Evolutionary conservation across 1,140 invertebrate genomes (phyloP).

Genomic region (Macrobrachium rosenbergii): DNA sequence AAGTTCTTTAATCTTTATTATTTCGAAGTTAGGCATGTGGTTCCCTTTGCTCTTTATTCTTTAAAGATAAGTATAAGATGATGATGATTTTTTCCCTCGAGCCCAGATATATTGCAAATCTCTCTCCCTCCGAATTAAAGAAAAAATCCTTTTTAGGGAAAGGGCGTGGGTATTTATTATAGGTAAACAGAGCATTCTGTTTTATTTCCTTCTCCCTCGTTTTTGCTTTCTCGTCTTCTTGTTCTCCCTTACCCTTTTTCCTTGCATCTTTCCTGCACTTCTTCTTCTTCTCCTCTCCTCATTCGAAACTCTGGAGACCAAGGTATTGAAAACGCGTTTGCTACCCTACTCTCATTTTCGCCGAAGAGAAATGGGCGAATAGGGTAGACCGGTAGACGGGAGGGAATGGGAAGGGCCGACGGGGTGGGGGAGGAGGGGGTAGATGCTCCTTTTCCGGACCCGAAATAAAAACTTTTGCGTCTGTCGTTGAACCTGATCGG

Average conservation of each 20-base stretch:
- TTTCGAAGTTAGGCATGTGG: constrained; percentile 8
- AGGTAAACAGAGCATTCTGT: neutral
- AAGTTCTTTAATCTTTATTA: constrained; percentile 19
- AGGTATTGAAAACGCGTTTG: constrained; percentile 57
- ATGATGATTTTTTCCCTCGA: too few relatives aligned
- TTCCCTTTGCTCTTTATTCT: too few relatives aligned
- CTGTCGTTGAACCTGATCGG: constrained; percentile 45
- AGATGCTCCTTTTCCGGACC: constrained; percentile 3
- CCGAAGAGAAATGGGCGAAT: constrained; percentile 25
- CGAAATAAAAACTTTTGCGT: constrained; percentile 48
- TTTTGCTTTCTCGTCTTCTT: neutral
- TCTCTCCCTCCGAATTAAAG: neutral
- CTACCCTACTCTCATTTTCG: constrained; percentile 49
- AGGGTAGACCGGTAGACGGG: neutral
- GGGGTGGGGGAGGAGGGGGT: neutral
- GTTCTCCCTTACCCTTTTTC: neutral
- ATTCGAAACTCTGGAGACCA: neutral
- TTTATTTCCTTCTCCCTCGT: neutral
- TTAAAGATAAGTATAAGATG: too few relatives aligned
- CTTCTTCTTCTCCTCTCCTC: neutral
- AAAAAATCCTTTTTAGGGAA: too few relatives aligned
- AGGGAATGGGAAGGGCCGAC: neutral
- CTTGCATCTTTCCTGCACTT: neutral
- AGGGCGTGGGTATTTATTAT: too few relatives aligned
- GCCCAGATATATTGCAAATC: too few relatives aligned